These are phyloP conservation scores for Caenorhabditis inopinata DNA, from an alignment of 1,140 invertebrate genomes.

Conservation along the genomic window DNA sequence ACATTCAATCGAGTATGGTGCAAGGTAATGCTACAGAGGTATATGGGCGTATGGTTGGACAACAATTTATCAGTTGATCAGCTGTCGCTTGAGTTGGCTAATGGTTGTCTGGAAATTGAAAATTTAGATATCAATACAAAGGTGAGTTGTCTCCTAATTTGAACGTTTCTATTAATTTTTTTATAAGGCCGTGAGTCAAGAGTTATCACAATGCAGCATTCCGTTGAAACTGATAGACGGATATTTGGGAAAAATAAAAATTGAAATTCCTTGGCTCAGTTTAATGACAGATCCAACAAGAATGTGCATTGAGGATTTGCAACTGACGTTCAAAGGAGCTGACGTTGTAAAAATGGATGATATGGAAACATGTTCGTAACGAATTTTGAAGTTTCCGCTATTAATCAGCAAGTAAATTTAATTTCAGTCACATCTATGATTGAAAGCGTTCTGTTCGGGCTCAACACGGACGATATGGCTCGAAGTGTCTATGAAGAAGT, in stretches of 20 bases:
- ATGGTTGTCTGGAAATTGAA: conserved; percentile 5
- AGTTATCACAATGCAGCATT: not conserved
- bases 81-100: conserved; percentile 19
- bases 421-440: conserved; percentile 39
- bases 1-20: conserved; percentile 8
- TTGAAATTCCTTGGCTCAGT: conserved; percentile 39
- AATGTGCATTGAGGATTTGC: conserved; percentile 36
- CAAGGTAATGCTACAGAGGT: conserved; percentile 2
- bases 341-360: conserved; percentile 26
- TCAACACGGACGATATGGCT: conserved; percentile 35
- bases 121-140: conserved; percentile 23
- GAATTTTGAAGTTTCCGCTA: not conserved
- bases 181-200: conserved; percentile 35
- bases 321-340: conserved; percentile 28
- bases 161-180: not conserved
- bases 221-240: conserved; percentile 44
- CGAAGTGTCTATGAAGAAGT: conserved; percentile 38
- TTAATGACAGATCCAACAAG: conserved; percentile 33
- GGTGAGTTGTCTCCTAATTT: not conserved
- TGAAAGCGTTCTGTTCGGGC: conserved; percentile 31
- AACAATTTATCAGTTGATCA: conserved; percentile 9
- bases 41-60: conserved; percentile 7
- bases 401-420: not conserved
- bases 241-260: conserved; percentile 38
- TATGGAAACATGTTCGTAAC: conserved; percentile 26